Conservation (phyloP, 2,888 invertebrate species). For the Drosophila pegasa region DNA sequence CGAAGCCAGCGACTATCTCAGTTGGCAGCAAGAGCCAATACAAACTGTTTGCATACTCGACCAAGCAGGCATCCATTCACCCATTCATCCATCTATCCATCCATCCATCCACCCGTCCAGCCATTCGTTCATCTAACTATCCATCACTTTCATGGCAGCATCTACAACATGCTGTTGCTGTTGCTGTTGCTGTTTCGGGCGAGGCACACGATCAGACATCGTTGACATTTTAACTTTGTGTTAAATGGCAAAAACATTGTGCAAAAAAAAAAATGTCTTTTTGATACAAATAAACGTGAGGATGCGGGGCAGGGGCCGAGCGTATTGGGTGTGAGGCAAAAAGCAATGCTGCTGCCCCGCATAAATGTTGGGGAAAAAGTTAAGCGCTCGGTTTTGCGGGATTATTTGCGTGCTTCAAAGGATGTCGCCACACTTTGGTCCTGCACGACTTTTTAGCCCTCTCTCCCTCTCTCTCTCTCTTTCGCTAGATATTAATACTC, state of each 20-base stretch:
- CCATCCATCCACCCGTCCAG: slow-evolving; percentile 2
- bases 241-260: slow-evolving; percentile 66
- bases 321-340: background rate
- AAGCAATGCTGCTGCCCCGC: slow-evolving; percentile 36
- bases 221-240: slow-evolving; percentile 77
- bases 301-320: background rate
- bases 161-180: slow-evolving; percentile 22
- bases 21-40: slow-evolving; percentile 18
- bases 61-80: slow-evolving; percentile 2
- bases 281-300: slow-evolving; percentile 29
- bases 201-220: slow-evolving; percentile 64
- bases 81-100: slow-evolving; percentile 3
- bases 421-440: slow-evolving; percentile 58
- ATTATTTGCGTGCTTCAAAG: slow-evolving; percentile 73
- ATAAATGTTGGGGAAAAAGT: slow-evolving; percentile 68
- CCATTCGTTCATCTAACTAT: slow-evolving; percentile 34
- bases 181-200: slow-evolving; percentile 14
- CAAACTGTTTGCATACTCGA: slow-evolving; percentile 35
- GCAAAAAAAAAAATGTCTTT: slow-evolving; percentile 34
- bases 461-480: background rate
- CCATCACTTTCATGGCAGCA: slow-evolving; percentile 58
- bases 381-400: slow-evolving; percentile 75
- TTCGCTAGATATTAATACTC: slow-evolving; percentile 7
- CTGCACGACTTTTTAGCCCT: slow-evolving; percentile 2
- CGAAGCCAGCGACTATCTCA: slow-evolving; percentile 37